Evolutionary conservation across 92 coral and sea anemone genomes (phyloP), one percentile per base, ranked within the genome.

Genomic region (Muricea muricata): DNA sequence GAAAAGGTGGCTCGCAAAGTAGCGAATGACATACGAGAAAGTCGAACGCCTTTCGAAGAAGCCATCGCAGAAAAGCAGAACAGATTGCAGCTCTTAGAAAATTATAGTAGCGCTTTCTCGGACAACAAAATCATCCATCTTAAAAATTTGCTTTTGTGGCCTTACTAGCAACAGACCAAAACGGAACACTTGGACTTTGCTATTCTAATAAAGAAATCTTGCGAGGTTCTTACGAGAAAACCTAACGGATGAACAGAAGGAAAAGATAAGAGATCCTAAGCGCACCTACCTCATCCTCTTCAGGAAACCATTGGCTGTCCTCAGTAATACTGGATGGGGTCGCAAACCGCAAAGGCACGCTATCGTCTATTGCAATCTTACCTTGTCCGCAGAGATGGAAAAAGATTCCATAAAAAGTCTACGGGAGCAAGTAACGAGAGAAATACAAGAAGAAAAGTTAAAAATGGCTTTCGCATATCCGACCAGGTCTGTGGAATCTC

Each of bases 61-160:
- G 72, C 72, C 8, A 65, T 65, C 31, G 26, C 72, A 65, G 72
- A 65, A 35, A 65, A 65, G 26, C 6, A n/a, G 72, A 21, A 29
- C 72, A 65, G 26, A 31, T 35, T 65, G 6, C 5, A n/a, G 6
- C 26, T 65, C 40, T 73, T 85, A 10, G 83, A 55, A 21, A 41
- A 83, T n/a, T 83, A 83, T 41, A 72, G 87, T 81, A 71, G 52
- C 32, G 50, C 40, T 23, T 83, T 83, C 57, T 83, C 87, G 18
- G 69, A 84, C 72, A 73, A 84, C 72, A 31, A 58, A 47, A 84
- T 85, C 21, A 76, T 85, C 89, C 89, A 85, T 17, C 48, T 85
- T 30, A 85, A 63, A 63, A 42, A 84, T 4, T 18, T 75, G 2
- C 65, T 84, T 29, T 6, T 74, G 33, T 46, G 88, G 25, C 75